Evolutionary conservation across 1,140 invertebrate genomes (phyloP).

Genomic region (Acyrthosiphon pisum): DNA sequence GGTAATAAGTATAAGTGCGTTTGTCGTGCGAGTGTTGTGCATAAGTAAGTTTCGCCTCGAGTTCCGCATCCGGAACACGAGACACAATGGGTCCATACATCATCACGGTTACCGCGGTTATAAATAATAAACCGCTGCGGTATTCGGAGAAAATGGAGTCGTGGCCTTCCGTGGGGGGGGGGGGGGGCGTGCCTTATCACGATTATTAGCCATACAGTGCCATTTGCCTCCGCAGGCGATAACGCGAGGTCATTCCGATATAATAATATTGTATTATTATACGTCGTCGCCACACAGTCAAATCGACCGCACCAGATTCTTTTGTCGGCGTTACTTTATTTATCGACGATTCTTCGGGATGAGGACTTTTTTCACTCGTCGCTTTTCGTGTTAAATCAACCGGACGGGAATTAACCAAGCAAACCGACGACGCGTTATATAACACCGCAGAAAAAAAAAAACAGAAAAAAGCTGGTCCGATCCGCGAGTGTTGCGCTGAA

Average conservation of each 20-base stretch:
- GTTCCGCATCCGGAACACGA: slow-evolving; percentile 28
- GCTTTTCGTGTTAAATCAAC: slow-evolving; percentile 55
- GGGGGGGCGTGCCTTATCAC: background rate
- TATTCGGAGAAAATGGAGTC: background rate
- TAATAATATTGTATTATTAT: background rate
- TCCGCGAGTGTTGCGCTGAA: background rate
- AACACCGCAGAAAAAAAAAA: slow-evolving; percentile 24
- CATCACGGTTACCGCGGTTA: background rate
- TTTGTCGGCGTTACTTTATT: slow-evolving; percentile 30
- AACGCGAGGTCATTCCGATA: slow-evolving; percentile 36
- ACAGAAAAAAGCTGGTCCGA: slow-evolving; percentile 36
- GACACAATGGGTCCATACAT: slow-evolving; percentile 42
- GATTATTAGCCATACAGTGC: background rate
- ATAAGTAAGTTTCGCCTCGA: background rate
- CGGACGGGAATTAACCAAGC: slow-evolving; percentile 50
- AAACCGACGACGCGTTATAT: slow-evolving; percentile 25
- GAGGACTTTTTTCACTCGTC: background rate
- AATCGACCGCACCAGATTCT: slow-evolving; percentile 42
- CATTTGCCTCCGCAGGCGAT: background rate
- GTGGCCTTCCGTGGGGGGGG: background rate
- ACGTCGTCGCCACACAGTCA: background rate
- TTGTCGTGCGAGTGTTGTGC: slow-evolving; percentile 21
- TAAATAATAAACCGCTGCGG: background rate
- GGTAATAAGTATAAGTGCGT: slow-evolving; percentile 42
- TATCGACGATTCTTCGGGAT: background rate